phyloP scores from a whole-genome alignment of 2,888 invertebrate species.

The Dryomyza anilis region DNA sequence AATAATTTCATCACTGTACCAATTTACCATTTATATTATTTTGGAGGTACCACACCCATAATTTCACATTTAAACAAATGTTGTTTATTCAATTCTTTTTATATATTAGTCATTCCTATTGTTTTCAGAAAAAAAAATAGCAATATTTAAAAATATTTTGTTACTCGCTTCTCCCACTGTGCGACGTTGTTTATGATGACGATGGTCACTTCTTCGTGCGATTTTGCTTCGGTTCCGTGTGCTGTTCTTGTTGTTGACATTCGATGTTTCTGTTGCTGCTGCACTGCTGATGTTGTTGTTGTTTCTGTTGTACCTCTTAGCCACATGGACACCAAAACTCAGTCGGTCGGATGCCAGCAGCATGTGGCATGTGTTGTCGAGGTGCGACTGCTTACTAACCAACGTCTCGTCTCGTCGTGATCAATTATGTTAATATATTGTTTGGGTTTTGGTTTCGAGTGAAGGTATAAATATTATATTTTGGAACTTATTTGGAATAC shows the following conservation, averaged over 20 bases:
- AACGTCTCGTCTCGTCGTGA: not conserved
- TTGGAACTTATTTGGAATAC: slow-evolving; percentile 6
- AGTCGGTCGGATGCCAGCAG: not conserved
- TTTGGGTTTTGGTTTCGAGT: slow-evolving; percentile 16
- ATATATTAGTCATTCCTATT: no score
- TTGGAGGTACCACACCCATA: no score
- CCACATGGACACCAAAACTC: not conserved
- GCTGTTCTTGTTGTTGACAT: not conserved
- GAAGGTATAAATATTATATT: no score
- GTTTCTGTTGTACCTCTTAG: not conserved
- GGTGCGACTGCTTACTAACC: not conserved
- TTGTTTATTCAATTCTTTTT: no score
- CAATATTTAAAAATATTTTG: no score
- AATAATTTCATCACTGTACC: no score
- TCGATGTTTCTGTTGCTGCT: no score
- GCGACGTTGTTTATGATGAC: not conserved
- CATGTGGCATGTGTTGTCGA: not conserved
- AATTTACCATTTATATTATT: no score
- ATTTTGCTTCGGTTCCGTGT: not conserved
- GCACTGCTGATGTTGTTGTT: not conserved
- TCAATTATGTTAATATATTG: slow-evolving; percentile 11
- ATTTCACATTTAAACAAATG: no score
- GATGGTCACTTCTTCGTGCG: not conserved
- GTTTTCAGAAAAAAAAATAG: no score
- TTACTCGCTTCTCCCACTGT: no score